Conservation (phyloP, 1,140 invertebrate genomes). For the Sarcophaga bullata region DNA sequence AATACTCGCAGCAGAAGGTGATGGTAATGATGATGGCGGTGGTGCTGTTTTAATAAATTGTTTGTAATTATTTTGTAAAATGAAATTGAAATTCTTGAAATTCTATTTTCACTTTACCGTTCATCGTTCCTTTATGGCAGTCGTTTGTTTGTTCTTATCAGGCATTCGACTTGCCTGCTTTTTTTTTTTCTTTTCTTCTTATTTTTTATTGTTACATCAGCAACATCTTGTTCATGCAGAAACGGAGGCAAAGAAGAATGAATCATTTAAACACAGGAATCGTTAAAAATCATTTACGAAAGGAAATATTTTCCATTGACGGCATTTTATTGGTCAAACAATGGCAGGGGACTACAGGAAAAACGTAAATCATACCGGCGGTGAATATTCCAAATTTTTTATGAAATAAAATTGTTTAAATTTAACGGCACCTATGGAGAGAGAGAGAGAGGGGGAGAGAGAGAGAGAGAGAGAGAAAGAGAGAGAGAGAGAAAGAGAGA, state of each 20-base stretch:
- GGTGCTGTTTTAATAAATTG: not conserved
- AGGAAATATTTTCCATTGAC: not conserved
- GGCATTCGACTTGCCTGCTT: too few relatives aligned
- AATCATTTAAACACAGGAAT: not conserved
- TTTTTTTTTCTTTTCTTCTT: too few relatives aligned
- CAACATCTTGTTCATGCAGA: too few relatives aligned
- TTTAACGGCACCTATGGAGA: too few relatives aligned
- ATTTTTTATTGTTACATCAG: too few relatives aligned
- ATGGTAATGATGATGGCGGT: too few relatives aligned
- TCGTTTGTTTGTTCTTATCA: not conserved
- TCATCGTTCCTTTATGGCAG: not conserved
- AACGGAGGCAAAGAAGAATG: too few relatives aligned
- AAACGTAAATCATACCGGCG: not conserved
- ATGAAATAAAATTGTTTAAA: not conserved
- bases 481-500: too few relatives aligned
- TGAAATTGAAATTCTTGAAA: conserved; percentile 13
- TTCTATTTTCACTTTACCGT: not conserved
- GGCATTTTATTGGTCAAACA: not conserved
- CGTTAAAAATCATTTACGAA: not conserved
- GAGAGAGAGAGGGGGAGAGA: too few relatives aligned
- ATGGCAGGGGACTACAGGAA: not conserved
- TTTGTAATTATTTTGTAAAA: conserved; percentile 23
- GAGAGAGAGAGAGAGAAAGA: too few relatives aligned
- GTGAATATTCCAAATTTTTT: not conserved
- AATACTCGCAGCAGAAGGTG: too few relatives aligned